phyloP scores from a whole-genome alignment of 1,140 invertebrate genomes.

The Drosophila setifemur region DNA sequence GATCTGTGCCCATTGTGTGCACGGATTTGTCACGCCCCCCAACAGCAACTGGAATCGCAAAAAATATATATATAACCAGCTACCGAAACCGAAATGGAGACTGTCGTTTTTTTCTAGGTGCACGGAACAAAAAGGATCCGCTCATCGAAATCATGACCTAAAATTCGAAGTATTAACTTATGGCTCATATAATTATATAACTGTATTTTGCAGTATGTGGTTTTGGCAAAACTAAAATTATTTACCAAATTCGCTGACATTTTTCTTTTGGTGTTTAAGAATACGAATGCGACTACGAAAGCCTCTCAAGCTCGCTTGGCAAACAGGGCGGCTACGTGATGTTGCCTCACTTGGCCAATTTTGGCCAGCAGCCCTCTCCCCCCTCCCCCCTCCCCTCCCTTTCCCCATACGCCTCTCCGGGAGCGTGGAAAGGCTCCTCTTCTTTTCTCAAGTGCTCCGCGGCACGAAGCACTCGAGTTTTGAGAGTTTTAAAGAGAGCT shows the following conservation, averaged over 20 bases:
- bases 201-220: too few relatives aligned
- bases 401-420: too few relatives aligned
- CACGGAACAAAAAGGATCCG: too few relatives aligned
- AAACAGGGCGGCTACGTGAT: slow-evolving; percentile 56
- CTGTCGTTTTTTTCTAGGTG: slow-evolving; percentile 11
- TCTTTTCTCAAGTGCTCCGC: slow-evolving; percentile 12
- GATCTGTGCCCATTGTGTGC: slow-evolving; percentile 8
- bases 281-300: slow-evolving; percentile 5
- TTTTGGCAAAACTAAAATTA: too few relatives aligned
- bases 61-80: slow-evolving; percentile 39
- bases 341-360: slow-evolving; percentile 70
- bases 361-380: slow-evolving; percentile 40
- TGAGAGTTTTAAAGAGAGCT: slow-evolving; percentile 11
- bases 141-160: too few relatives aligned
- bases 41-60: slow-evolving; percentile 1
- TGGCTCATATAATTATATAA: too few relatives aligned
- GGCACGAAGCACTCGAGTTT: slow-evolving; percentile 26
- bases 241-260: too few relatives aligned
- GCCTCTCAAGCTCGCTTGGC: slow-evolving; percentile 1
- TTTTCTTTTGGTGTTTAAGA: not conserved
- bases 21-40: slow-evolving; percentile 38
- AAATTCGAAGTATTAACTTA: too few relatives aligned
- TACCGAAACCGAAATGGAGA: slow-evolving; percentile 30
- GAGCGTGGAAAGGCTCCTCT: too few relatives aligned
- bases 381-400: not conserved